Base-by-base conservation (phyloP, 1,140 invertebrate genomes). In the Cotesia typhae region DNA sequence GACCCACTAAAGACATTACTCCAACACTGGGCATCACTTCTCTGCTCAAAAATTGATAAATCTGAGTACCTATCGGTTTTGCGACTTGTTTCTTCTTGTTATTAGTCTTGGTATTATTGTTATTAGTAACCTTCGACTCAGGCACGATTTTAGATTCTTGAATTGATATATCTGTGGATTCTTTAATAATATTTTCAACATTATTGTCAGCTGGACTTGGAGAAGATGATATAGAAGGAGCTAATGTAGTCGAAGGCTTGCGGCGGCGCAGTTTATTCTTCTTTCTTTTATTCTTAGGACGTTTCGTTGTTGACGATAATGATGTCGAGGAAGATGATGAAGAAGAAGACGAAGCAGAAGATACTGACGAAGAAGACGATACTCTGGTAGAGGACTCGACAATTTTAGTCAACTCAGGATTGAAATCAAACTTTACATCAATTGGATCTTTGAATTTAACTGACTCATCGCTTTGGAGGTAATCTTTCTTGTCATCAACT, bases 1-100 rank as follows among this genome's bases (percentile, higher is more conserved):
- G 80, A 5, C 92, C 92, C 14, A 94, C 89, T 17, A 94, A 82
- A 0, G 86, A 87, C 78, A 93, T 92, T 1, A 94, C 90, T 17
- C 93, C 92, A 14, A 94, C 91, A 69, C 91, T 92, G 0, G 92
- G 92, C 90, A 94, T 93, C 0, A 94, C 91, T 87, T 94, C 93
- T 77, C 92, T 87, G 6, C 92, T 92, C 20, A 94, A 82, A 77
- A 93, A 94, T 79, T 93, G 94, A 75, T 94, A 94, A 38, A 94
- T 91, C 82, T 93, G 91, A 0, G 92, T 92, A 28, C 91, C 89
- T 1, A 93, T 88, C 5, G 90, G 90, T 74, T 90, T 89, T 71
- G 88, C 80, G 17, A 83, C 83, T 60, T 51, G 74, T 9, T 75
- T 82, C 74, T 85, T 87, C 73, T 84, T 85, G 76, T 84, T 83